Evolutionary conservation across 2,888 invertebrate species (phyloP).

Genomic region (Escarpia spicata): DNA sequence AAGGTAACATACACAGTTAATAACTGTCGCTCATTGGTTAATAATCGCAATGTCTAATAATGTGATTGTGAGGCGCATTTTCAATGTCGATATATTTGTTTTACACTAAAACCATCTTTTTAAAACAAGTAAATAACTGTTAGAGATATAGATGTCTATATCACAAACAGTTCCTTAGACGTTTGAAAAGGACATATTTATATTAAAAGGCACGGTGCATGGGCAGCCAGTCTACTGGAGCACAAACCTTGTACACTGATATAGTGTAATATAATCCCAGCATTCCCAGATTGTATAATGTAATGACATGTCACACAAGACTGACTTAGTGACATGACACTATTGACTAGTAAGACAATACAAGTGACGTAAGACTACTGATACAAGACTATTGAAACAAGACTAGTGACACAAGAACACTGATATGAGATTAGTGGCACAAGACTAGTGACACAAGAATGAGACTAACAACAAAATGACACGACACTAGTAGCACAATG

Average conservation of each 20-base stretch:
- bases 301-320: background rate
- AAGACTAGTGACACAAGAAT: slow-evolving; percentile 12
- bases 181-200: no score
- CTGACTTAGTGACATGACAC: background rate
- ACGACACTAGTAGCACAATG: no score
- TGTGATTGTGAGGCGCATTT: background rate
- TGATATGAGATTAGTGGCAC: background rate
- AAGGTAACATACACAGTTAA: no score
- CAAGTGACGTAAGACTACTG: background rate
- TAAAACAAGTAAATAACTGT: no score
- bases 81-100: no score
- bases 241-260: background rate
- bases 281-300: background rate
- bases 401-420: background rate
- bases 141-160: no score
- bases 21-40: no score
- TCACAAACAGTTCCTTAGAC: no score
- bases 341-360: no score
- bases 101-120: no score
- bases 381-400: slow-evolving; percentile 6
- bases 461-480: no score
- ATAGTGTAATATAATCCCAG: background rate
- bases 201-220: no score
- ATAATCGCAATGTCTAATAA: background rate
- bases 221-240: background rate